Percentiles rank a stretch among this genome's conserved stretches.
These are phyloP conservation scores for Caretta caretta DNA, from an alignment of 2,113 vertebrate genomes.

Conservation along the genomic window DNA sequence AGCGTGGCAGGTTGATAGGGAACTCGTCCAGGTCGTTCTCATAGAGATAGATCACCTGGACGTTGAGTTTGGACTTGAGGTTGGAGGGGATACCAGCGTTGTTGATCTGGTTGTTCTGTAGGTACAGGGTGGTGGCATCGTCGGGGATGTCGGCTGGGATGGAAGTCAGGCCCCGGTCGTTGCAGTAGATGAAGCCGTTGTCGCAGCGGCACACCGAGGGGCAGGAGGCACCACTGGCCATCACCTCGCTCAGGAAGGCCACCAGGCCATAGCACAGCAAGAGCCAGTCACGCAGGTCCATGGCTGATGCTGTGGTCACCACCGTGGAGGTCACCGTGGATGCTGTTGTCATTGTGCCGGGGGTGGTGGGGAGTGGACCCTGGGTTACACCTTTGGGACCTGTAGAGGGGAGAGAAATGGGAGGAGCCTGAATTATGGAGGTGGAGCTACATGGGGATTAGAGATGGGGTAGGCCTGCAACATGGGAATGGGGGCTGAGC, in stretches of 20 bases:
- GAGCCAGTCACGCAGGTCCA: slow-evolving; percentile 84
- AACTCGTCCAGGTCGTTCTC: slow-evolving; percentile 93
- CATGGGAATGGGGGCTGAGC: background rate
- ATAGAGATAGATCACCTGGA: slow-evolving; percentile 93
- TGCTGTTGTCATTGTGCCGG: slow-evolving; percentile 56
- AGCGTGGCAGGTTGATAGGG: slow-evolving; percentile 88
- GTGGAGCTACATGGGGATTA: background rate
- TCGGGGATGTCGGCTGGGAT: slow-evolving; percentile 89
- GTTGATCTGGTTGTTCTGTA: slow-evolving; percentile 96
- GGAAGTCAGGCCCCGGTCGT: slow-evolving; percentile 92
- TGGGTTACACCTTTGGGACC: slow-evolving; percentile 19
- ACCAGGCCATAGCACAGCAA: slow-evolving; percentile 85
- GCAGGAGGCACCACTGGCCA: slow-evolving; percentile 82
- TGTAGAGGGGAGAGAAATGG: slow-evolving; percentile 35
- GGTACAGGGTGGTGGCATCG: slow-evolving; percentile 90
- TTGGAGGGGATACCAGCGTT: slow-evolving; percentile 90
- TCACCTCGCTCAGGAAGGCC: slow-evolving; percentile 82
- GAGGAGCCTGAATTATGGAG: background rate
- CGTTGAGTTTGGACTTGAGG: slow-evolving; percentile 81
- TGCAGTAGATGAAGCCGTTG: slow-evolving; percentile 94
- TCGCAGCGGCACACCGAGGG: slow-evolving; percentile 92
- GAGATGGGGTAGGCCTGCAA: background rate
- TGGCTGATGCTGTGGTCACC: slow-evolving; percentile 80
- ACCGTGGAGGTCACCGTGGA: slow-evolving; percentile 57
- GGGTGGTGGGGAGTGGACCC: background rate